Evolutionary conservation across 1,140 invertebrate genomes (phyloP), one percentile per base, ranked within the genome.

Genomic region (Drosophila bocqueti): DNA sequence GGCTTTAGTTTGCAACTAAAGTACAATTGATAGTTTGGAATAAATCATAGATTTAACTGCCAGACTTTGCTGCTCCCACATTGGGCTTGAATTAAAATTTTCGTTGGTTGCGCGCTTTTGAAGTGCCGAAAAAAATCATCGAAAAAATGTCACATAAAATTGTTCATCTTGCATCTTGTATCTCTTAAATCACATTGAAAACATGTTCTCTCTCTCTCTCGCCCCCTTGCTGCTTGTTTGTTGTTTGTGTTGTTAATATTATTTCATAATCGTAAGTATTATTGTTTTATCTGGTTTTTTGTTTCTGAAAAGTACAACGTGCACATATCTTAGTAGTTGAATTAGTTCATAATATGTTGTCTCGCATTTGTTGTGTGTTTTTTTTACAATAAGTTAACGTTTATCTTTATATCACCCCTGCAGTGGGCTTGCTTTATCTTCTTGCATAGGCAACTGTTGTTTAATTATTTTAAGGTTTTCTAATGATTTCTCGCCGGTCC

Each of bases 221-320:
- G 34, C 29, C 67, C 26, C 34, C 15, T 62, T 47, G 73, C 43
- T 57, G 47, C 52, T 55, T n/a, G 21, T 46, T 55, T n/a, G 21
- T 55, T n/a, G 21, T 60, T 55, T n/a, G 21, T 66, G 54, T 62
- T 74, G 59, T 76, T 79, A 45, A 59, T 80, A 61, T 67, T 65
- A 79, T 59, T 36, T 54, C 13, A 38, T 72, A 73, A 61, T 72
- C 55, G 65, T 76, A 60, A 46, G 40, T 63, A 52, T 61, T 59
- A 24, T 82, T 73, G 36, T 75, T 80, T 46, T 62, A 40, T 62
- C 29, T 69, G 34, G 7, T 47, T 45, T 72, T 75, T 82, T 74
- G 57, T 84, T 78, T 81, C 79, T 81, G 78, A 89, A 89, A 83
- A 89, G 85, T 89, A 89, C 84, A 89, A 80, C 81, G 85, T 89